Evolutionary conservation across 1,140 invertebrate genomes (phyloP), one percentile per base, ranked within the genome.

Genomic region (Ylistrum balloti): DNA sequence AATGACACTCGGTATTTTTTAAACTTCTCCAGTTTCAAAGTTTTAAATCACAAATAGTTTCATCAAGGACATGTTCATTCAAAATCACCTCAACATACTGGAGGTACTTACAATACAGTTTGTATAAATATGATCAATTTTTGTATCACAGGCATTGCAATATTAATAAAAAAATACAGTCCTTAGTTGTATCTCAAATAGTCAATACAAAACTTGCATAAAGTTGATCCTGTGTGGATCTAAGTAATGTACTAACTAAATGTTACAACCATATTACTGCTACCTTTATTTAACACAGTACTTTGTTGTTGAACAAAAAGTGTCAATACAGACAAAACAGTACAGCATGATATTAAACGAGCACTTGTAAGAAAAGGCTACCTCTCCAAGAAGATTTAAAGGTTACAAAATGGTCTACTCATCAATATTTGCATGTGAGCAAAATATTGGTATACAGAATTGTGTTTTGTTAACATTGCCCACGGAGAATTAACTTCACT

Each of bases 381-480:
- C 22, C 11, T 5, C 56, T 74, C 56, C n/a, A 74, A 17, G 56
- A 74, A 74, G 56, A 74, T 74, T 74, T 28, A 74, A 74, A 74
- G 56, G 9, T 17, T 74, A 74, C 56, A 74, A n/a, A 28, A 45
- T 17, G 9, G 9, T 45, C 10, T 0, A 45, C n/a, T n/a, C 28
- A 74, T 74, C 1, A 74, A 74, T 74, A 74, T 28, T 74, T 74
- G 11, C 56, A n/a, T 74, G 17, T 9, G 17, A 74, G 56, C 22
- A 74, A 17, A 74, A 74, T 74, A 74, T 74, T 74, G 56, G n/a
- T 74, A 28, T 74, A 74, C 56, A n/a, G n/a, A n/a, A 74, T 74
- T 74, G 56, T 74, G 22, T 28, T 74, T 9, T 74, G 56, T 74
- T 74, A 74, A 17, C 56, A n/a, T 11, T 74, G n/a, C 56, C 56